Conservation (phyloP, 2,113 vertebrate genomes). For the Uria lomvia region DNA sequence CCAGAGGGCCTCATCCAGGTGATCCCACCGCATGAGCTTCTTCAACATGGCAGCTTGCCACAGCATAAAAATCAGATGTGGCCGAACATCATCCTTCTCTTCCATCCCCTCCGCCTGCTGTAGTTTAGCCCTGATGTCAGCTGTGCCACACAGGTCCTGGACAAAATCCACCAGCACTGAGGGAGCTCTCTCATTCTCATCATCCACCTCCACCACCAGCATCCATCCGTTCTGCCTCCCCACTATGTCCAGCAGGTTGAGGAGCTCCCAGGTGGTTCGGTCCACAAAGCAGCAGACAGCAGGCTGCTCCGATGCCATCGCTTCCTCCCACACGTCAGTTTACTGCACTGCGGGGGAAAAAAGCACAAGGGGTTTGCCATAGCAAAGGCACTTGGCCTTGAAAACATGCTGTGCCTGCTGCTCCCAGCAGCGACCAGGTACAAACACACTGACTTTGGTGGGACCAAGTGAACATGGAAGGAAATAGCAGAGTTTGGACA, state of each 20-base stretch:
- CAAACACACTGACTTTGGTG: not conserved
- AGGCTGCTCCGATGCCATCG: not conserved
- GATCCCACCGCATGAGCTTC: not conserved
- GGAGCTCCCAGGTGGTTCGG: not conserved
- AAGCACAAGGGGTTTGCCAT: not conserved
- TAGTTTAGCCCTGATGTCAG: not conserved
- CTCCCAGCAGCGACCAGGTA: not conserved
- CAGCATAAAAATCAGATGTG: conserved; percentile 33
- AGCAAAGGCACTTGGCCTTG: not conserved
- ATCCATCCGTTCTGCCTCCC: not conserved
- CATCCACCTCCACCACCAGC: not conserved
- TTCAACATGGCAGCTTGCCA: not conserved
- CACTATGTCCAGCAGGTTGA: not conserved
- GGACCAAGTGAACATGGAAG: accelerated
- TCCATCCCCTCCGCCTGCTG: not conserved
- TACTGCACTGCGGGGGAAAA: not conserved
- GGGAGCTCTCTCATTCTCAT: not conserved
- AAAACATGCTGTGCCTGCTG: not conserved
- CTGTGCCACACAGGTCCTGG: not conserved
- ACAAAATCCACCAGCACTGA: not conserved
- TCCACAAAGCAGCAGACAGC: not conserved
- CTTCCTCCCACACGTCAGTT: not conserved
- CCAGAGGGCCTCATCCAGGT: not conserved
- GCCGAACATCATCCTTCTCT: not conserved
- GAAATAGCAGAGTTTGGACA: not conserved